A percentile compares a stretch with the other conserved stretches of the same genome.
Conservation (phyloP, 1,140 invertebrate species). For the Helicorthomorpha holstii region DNA sequence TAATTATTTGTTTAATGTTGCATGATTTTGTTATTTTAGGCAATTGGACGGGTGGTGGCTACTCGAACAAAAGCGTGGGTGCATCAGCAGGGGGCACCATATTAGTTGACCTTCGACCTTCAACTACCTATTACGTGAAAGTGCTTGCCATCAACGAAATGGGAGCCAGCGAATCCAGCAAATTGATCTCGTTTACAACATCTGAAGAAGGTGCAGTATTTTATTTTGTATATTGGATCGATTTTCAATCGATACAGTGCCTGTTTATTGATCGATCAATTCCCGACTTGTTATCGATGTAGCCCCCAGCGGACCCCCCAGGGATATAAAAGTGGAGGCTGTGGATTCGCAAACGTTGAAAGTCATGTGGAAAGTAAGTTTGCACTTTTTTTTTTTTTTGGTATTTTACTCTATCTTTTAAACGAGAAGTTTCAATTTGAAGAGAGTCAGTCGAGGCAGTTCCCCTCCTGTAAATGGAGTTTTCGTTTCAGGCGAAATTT, state of each 20-base stretch:
- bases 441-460: no score
- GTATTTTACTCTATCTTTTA: no score
- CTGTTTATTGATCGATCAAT: not conserved
- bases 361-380: conserved; percentile 27
- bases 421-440: no score
- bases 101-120: conserved; percentile 38
- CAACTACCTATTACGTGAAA: conserved; percentile 23
- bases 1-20: no score
- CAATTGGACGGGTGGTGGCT: no score
- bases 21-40: no score
- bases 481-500: no score
- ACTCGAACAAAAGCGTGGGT: no score
- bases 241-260: not conserved
- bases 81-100: no score
- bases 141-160: conserved; percentile 26
- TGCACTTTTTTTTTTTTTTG: no score
- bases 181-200: conserved; percentile 16
- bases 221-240: no score
- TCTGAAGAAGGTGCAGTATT: conserved; percentile 20
- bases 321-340: conserved; percentile 22
- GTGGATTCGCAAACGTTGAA: conserved; percentile 25
- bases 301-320: conserved; percentile 28
- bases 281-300: conserved; percentile 3
- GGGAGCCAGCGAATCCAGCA: conserved; percentile 22
- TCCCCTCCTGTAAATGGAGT: no score